Evolutionary conservation across 2,113 vertebrate species (phyloP).

Genomic region (Callochromis pleurospilus): DNA sequence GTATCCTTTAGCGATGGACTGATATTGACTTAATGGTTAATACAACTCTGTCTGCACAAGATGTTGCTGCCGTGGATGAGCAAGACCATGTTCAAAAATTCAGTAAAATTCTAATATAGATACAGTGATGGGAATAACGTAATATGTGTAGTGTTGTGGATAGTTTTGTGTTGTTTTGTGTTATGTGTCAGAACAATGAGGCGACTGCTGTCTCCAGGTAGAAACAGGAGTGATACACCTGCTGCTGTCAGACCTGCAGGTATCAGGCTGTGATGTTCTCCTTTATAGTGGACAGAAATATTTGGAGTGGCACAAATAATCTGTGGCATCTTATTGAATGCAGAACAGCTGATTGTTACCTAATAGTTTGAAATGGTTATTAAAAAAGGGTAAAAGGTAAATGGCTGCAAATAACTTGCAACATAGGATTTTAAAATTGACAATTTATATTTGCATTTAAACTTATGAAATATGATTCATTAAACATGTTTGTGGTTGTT

Average conservation of each 20-base stretch:
- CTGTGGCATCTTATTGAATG: background rate
- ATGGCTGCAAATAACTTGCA: background rate
- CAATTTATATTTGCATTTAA: no score
- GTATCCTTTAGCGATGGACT: background rate
- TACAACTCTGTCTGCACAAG: background rate
- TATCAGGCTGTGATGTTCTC: background rate
- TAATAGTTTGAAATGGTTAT: background rate
- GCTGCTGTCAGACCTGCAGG: background rate
- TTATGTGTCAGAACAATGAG: no score
- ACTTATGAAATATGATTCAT: no score
- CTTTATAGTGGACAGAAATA: background rate
- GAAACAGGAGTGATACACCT: background rate
- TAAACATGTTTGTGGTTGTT: no score
- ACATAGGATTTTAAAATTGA: no score
- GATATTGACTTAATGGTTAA: background rate
- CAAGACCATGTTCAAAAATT: background rate
- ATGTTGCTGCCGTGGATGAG: background rate
- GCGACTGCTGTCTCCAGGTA: background rate
- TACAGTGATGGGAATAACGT: background rate
- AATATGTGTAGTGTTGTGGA: no score
- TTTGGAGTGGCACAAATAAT: no score
- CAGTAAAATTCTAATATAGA: background rate
- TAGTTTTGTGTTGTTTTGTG: no score
- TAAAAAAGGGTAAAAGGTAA: background rate
- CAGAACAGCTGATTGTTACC: fast-evolving